Conservation (phyloP, 2,888 invertebrate genomes). For the Chesias legatella region DNA sequence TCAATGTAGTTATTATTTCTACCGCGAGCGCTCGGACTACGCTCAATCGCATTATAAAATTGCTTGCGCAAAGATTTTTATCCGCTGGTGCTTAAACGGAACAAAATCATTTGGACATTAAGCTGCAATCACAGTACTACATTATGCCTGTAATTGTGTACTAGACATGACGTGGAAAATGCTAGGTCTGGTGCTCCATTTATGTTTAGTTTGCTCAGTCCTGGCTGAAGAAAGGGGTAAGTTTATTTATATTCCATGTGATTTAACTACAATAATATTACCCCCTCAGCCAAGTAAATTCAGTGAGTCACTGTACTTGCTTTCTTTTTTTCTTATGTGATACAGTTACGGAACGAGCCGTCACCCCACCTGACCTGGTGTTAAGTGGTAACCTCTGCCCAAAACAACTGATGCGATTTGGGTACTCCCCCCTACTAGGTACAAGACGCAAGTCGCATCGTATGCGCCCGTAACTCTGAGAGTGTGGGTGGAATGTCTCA, state of each 20-base stretch:
- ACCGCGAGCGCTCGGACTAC: neutral
- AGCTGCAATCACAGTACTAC: neutral
- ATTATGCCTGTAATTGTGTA: conserved; percentile 1
- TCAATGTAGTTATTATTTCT: neutral
- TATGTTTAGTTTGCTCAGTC: conserved; percentile 4
- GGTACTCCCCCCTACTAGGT: no score
- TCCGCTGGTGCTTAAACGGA: conserved; percentile 2
- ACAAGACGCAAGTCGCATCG: no score
- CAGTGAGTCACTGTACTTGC: neutral
- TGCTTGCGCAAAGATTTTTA: conserved; percentile 8
- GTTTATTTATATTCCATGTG: neutral
- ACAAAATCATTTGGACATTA: conserved; percentile 11
- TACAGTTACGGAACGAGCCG: no score
- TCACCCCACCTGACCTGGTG: no score
- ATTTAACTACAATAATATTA: neutral
- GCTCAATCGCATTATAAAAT: conserved; percentile 8
- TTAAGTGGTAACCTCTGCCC: no score
- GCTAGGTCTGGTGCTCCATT: conserved; percentile 6
- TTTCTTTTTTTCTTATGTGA: no score
- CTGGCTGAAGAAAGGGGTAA: conserved; percentile 23
- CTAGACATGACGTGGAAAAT: conserved; percentile 14
- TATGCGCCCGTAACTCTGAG: no score
- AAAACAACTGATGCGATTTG: no score
- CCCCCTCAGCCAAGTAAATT: neutral
- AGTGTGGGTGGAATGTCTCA: no score